These are phyloP conservation scores for Tragelaphus oryx DNA, from an alignment of 2,797 vertebrate species.

Conservation along the genomic window DNA sequence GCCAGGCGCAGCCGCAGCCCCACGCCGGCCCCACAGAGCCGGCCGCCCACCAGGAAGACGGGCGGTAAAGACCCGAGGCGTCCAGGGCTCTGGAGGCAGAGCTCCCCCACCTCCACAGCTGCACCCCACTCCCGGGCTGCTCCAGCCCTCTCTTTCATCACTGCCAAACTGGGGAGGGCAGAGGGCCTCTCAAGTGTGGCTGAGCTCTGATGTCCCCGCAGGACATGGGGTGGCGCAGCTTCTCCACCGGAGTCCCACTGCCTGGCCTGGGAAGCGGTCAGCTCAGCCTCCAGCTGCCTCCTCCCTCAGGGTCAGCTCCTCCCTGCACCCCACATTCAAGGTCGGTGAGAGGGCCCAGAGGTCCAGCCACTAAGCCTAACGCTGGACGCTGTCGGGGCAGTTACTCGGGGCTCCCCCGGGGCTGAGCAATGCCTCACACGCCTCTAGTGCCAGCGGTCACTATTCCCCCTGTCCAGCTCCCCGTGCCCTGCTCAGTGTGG, in stretches of 20 bases:
- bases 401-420: fast-evolving
- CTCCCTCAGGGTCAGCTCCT: neutral
- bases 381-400: neutral
- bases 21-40: neutral
- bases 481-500: fast-evolving
- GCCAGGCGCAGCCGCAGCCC: fast-evolving
- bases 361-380: fast-evolving
- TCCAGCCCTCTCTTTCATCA: neutral
- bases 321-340: neutral
- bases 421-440: fast-evolving
- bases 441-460: neutral
- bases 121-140: fast-evolving
- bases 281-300: neutral
- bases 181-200: fast-evolving
- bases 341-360: fast-evolving
- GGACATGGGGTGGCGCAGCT: no score
- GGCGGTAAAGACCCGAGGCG: fast-evolving
- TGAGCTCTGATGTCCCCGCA: fast-evolving
- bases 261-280: fast-evolving
- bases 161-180: no score
- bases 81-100: fast-evolving
- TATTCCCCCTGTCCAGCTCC: fast-evolving
- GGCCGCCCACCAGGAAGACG: fast-evolving
- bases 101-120: fast-evolving
- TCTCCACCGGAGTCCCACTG: neutral